A percentile compares a stretch with the other conserved stretches of the same genome.
Conservation (phyloP, 2,797 vertebrate species). For the Rachycentron canadum region DNA sequence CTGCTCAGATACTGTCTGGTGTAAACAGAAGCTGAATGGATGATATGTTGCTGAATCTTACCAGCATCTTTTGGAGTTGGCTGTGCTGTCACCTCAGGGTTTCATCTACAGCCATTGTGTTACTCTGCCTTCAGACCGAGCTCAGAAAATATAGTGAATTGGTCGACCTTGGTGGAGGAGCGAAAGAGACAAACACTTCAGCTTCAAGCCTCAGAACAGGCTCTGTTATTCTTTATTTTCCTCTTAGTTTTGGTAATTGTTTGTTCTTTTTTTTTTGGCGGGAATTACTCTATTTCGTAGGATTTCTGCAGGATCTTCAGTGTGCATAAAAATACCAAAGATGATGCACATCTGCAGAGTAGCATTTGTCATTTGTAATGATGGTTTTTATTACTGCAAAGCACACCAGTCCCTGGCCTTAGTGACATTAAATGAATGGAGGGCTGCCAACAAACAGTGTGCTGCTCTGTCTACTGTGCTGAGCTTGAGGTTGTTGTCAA, state of each 20-base stretch:
- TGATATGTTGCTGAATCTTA: constrained; percentile 57
- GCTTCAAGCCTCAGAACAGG: not conserved
- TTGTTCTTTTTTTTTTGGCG: not conserved
- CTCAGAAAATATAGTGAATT: constrained; percentile 45
- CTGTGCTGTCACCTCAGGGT: constrained; percentile 51
- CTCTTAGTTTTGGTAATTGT: not conserved
- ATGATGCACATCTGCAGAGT: not conserved
- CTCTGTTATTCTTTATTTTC: constrained; percentile 2
- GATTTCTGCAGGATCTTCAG: not conserved
- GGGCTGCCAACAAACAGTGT: constrained; percentile 19
- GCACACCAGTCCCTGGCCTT: constrained; percentile 19
- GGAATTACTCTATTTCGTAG: not conserved
- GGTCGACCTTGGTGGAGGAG: constrained; percentile 64
- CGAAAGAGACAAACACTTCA: constrained; percentile 20
- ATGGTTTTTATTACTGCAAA: constrained; percentile 28
- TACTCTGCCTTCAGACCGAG: constrained; percentile 38
- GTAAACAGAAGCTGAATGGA: constrained; percentile 55
- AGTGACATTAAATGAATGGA: constrained; percentile 48
- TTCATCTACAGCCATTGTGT: constrained; percentile 38
- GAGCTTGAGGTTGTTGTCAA: constrained; percentile 17
- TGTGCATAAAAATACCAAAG: not conserved
- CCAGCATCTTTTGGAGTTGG: constrained; percentile 50
- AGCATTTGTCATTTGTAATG: constrained; percentile 32
- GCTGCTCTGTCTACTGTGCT: not conserved
- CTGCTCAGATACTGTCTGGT: constrained; percentile 43